A percentile compares a stretch with the other conserved stretches of the same genome.
Evolutionary conservation across 2,888 invertebrate species (phyloP).

Genomic region (Lepidonotus clava): DNA sequence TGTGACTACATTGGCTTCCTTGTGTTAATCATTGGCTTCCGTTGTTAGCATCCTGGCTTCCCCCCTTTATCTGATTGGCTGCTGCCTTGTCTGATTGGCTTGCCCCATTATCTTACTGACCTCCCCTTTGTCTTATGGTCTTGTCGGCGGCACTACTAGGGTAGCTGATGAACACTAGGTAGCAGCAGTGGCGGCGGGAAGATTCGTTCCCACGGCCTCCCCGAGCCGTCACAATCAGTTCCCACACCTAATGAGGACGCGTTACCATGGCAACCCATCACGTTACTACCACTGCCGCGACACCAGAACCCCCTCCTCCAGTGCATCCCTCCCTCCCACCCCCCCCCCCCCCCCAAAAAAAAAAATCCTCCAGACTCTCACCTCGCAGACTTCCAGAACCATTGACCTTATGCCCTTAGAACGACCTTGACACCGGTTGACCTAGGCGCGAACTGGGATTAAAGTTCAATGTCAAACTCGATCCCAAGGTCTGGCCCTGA

Average conservation of each 20-base stretch:
- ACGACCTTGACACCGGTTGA: conserved; percentile 28
- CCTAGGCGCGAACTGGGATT: conserved; percentile 14
- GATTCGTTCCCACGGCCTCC: not conserved
- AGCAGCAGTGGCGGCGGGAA: no score
- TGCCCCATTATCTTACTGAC: no score
- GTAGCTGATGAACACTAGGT: no score
- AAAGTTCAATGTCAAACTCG: conserved; percentile 21
- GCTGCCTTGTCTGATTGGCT: no score
- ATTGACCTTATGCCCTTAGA: conserved; percentile 16
- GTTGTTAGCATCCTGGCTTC: no score
- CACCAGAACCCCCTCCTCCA: conserved; percentile 7
- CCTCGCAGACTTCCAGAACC: not conserved
- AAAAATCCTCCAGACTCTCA: not conserved
- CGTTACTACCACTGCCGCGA: conserved; percentile 16
- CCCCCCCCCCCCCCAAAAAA: not conserved
- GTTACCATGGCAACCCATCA: conserved; percentile 22
- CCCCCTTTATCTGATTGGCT: no score
- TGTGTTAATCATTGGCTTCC: no score
- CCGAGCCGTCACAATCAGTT: not conserved
- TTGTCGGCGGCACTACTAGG: no score
- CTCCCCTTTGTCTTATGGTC: no score
- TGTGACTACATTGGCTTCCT: no score
- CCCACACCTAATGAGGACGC: conserved; percentile 34
- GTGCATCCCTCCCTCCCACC: not conserved
- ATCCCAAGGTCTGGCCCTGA: not conserved